phyloP scores from a whole-genome alignment of 2,113 vertebrate species.

The Actinemys pallida region DNA sequence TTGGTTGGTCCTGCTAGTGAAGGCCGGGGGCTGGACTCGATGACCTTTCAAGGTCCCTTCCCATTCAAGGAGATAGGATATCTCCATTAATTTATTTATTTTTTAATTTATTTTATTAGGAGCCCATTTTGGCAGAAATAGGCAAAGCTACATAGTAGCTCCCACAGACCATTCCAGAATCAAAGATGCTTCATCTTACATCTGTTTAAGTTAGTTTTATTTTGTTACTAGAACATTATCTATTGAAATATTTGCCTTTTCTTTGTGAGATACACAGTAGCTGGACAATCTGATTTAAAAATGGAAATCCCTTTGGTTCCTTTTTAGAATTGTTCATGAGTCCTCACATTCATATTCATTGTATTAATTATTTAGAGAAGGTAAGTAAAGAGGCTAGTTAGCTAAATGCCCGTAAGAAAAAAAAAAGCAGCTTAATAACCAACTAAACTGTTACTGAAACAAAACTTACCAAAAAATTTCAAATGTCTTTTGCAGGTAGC shows the following conservation, averaged over 20 bases:
- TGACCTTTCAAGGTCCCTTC: no score
- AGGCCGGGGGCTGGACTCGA: no score
- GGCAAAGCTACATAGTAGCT: not conserved
- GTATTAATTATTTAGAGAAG: not conserved
- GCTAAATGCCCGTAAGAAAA: not conserved
- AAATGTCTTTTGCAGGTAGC: not conserved
- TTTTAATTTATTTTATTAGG: not conserved
- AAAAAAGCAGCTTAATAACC: not conserved
- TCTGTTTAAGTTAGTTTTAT: no score
- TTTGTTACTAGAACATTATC: not conserved
- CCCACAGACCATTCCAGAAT: not conserved
- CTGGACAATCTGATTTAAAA: not conserved
- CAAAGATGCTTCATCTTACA: not conserved
- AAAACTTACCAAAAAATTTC: not conserved
- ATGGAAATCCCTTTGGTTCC: not conserved
- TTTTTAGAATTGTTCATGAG: not conserved
- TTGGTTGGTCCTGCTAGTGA: not conserved
- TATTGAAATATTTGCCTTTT: not conserved
- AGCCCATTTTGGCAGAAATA: not conserved
- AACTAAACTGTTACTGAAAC: accelerated
- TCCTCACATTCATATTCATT: not conserved
- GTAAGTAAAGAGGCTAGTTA: not conserved
- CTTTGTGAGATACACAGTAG: not conserved
- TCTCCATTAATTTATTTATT: no score
- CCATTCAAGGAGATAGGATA: no score